Evolutionary conservation across 2,797 vertebrate genomes (phyloP).

Genomic region (Siniperca obscura): DNA sequence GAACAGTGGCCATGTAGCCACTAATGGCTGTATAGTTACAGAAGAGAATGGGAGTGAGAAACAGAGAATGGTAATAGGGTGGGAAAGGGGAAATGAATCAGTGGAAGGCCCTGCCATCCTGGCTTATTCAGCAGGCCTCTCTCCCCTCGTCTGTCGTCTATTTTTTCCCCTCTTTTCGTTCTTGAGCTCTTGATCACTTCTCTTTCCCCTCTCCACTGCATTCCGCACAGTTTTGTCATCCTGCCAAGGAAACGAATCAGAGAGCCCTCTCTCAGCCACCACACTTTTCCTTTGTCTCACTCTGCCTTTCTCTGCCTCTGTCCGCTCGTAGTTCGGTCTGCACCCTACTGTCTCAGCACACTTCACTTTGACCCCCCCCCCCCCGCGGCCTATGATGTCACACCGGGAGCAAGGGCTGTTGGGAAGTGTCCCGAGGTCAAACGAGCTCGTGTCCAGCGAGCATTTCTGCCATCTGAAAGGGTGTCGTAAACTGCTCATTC

Average conservation of each 20-base stretch:
- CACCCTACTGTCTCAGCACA: conserved; percentile 59
- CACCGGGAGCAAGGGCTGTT: conserved; percentile 61
- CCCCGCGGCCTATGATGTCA: conserved; percentile 73
- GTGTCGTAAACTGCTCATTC: conserved; percentile 67
- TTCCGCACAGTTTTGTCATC: conserved; percentile 92
- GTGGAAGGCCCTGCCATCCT: conserved; percentile 63
- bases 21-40: conserved; percentile 30
- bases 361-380: conserved; percentile 69
- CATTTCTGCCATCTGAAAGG: conserved; percentile 52
- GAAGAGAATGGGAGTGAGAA: conserved; percentile 22
- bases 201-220: conserved; percentile 87
- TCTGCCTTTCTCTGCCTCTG: conserved; percentile 57
- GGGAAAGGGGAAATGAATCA: conserved; percentile 78
- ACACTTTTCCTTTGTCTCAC: conserved; percentile 79
- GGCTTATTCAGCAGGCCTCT: conserved; percentile 79
- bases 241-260: conserved; percentile 93
- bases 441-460: conserved; percentile 70
- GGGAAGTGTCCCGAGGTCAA: conserved; percentile 69
- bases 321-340: conserved; percentile 39
- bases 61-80: conserved; percentile 54
- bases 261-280: conserved; percentile 77
- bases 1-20: conserved; percentile 3
- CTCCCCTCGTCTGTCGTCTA: conserved; percentile 67
- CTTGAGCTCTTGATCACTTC: conserved; percentile 83
- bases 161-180: conserved; percentile 65